A percentile compares a stretch with the other conserved stretches of the same genome.
phyloP scores from a whole-genome alignment of 2,113 vertebrate genomes.

The Fulmarus glacialis region DNA sequence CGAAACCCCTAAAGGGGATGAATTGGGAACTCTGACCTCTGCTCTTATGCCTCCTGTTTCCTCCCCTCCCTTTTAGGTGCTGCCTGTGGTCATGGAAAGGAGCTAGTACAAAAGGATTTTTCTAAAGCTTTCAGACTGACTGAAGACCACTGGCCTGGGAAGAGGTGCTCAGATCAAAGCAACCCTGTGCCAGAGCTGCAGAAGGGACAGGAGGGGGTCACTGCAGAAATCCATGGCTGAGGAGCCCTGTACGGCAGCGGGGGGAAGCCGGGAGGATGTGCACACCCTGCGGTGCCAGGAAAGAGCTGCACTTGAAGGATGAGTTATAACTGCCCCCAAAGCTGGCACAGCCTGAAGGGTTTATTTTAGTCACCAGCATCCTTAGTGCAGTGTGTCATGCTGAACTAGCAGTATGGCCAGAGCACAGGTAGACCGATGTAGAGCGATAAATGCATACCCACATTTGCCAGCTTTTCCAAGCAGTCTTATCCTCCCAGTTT shows the following conservation, averaged over 20 bases:
- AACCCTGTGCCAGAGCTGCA: background rate
- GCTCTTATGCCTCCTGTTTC: constrained; percentile 10
- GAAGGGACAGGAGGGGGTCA: background rate
- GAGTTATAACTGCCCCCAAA: background rate
- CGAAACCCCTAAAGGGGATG: background rate
- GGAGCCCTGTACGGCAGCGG: background rate
- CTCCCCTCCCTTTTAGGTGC: constrained; percentile 40
- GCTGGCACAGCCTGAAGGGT: background rate
- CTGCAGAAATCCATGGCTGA: background rate
- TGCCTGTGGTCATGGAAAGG: constrained; percentile 30
- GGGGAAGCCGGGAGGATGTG: background rate
- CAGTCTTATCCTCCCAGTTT: background rate
- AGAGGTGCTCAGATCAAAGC: constrained; percentile 37
- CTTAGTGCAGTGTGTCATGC: fast-evolving
- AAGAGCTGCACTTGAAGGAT: background rate
- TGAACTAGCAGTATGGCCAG: background rate
- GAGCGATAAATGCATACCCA: background rate
- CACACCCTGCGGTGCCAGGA: background rate
- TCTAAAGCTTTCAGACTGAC: constrained; percentile 27
- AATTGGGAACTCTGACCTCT: constrained; percentile 50
- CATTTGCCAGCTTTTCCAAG: background rate
- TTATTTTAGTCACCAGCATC: background rate
- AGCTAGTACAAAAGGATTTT: constrained; percentile 45
- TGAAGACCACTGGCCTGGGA: background rate
- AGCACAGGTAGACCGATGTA: background rate